Base-by-base conservation (phyloP, 2,888 invertebrate genomes). In the Orthonychiurus folsomi region DNA sequence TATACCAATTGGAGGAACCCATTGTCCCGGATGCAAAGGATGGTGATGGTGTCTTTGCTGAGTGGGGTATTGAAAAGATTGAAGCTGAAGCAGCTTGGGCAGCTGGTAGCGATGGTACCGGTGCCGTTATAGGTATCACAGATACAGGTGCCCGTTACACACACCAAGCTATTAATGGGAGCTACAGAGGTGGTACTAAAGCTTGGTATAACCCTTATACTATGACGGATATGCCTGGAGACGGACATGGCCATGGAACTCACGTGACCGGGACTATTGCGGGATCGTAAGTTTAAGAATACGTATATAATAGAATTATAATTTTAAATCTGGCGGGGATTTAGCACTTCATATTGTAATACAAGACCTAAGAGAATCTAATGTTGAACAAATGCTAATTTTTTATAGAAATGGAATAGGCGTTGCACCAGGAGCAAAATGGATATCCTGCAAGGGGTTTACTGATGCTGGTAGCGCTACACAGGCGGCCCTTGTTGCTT, bases 241-340 rank as follows among this genome's bases (percentile, higher is more conserved):
- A 59, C 25, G 24, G 3, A 9, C 21, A 47, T 15, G 59, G 59
- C 21, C 59, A 59, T 24, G 59, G 59, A 20, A 59, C 59, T 21
- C 52, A 52, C 24, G 52, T 52, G 12, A 52, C 52, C n/a, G 52
- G 52, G 20, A 52, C 52, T 9, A 26, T 27, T 18, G 12, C 21
- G 21, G 47, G 50, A 21, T 3, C 27, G 59, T 21, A 59, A 21
- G 3, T 37, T 59, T 20, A n/a, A n/a, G n/a, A n/a, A n/a, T n/a
- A n/a, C n/a, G n/a, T n/a, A n/a, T n/a, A n/a, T n/a, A n/a, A n/a
- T n/a, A n/a, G n/a, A n/a, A n/a, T n/a, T n/a, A n/a, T n/a, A n/a
- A n/a, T n/a, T n/a, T n/a, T n/a, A n/a, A n/a, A n/a, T n/a, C n/a
- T n/a, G n/a, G n/a, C n/a, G n/a, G n/a, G n/a, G n/a, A n/a, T n/a